Base-by-base conservation (phyloP, 1,140 invertebrate species). In the Sipha flava region DNA sequence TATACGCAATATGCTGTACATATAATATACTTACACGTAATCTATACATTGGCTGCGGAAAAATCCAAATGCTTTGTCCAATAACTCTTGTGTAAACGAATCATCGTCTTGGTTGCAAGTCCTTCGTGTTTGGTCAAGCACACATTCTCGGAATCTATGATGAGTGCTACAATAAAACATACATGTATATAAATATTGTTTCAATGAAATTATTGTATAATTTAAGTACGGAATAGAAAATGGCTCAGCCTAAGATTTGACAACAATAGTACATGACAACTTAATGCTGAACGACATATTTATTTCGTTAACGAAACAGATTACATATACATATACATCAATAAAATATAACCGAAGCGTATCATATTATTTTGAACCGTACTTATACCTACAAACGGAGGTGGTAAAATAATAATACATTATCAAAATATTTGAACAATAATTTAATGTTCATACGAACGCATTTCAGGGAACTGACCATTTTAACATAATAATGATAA, bases 1-100 rank as follows among this genome's bases (percentile, higher is more conserved):
- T 45, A 12, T 45, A 1, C 14, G 9, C 43, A 14, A 45, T 10
- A 45, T 1, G 12, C 43, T 7, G 43, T 14, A 45, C 9, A 47
- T 14, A 0, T 3, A 47, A 47, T 14, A 14, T 47, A 81, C 86
- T 87, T 84, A 89, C 89, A 88, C 87, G 80, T 89, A 89, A 82
- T 88, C 88, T 47, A 86, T 84, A 82, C 89, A 90, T 82, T 89
- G 88, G 80, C 89, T 88, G 80, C 88, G 87, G 1, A 89, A 83
- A 81, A 90, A 89, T 80, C 86, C 88, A 21, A 90, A 83, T 2
- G 88, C 89, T 82, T 89, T 89, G 79, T 89, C 88, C 16, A 90
- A 84, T 45, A 88, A 87, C 81, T 89, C 87, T 31, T 84, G 82
- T 0, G 89, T 86, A 81, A 89, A 90, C 81, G 84, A 85, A 81